Conservation (phyloP, 2,113 vertebrate genomes). For the Saimiri boliviensis region DNA sequence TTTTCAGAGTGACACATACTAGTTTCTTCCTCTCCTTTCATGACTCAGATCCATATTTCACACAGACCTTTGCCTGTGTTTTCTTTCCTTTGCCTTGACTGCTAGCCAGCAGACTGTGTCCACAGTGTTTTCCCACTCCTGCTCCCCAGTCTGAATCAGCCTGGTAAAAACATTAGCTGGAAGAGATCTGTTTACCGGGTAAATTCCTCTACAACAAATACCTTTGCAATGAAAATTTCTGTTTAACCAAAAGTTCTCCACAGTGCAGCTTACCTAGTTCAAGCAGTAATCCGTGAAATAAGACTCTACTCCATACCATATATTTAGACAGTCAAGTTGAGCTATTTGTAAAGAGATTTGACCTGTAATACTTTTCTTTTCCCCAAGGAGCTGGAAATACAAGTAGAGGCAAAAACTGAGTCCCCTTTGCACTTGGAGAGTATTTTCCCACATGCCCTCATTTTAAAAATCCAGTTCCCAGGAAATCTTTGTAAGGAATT, state of each 20-base stretch:
- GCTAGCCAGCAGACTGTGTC: conserved; percentile 28
- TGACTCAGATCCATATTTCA: conserved; percentile 65
- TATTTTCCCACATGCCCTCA: conserved; percentile 59
- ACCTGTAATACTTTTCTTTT: conserved; percentile 58
- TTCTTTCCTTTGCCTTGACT: conserved; percentile 60
- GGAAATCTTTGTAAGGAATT: conserved; percentile 54
- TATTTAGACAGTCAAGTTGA: background rate
- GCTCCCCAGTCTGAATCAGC: background rate
- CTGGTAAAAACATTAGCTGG: conserved; percentile 61
- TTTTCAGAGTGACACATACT: conserved; percentile 55
- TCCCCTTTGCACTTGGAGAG: background rate
- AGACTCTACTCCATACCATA: background rate
- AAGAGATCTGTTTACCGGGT: conserved; percentile 44
- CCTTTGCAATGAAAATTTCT: conserved; percentile 12
- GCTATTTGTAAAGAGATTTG: conserved; percentile 63
- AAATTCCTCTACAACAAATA: conserved; percentile 43
- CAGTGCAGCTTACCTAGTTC: background rate
- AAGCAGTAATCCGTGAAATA: background rate
- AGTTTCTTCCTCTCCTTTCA: conserved; percentile 56
- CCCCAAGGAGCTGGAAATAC: conserved; percentile 61
- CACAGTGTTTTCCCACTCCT: conserved; percentile 48
- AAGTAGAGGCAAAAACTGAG: conserved; percentile 57
- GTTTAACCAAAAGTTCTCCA: background rate
- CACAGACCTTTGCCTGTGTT: conserved; percentile 67
- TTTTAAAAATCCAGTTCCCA: conserved; percentile 65